Base-by-base conservation (phyloP, 2,797 vertebrate genomes). In the Peromyscus attwateri region DNA sequence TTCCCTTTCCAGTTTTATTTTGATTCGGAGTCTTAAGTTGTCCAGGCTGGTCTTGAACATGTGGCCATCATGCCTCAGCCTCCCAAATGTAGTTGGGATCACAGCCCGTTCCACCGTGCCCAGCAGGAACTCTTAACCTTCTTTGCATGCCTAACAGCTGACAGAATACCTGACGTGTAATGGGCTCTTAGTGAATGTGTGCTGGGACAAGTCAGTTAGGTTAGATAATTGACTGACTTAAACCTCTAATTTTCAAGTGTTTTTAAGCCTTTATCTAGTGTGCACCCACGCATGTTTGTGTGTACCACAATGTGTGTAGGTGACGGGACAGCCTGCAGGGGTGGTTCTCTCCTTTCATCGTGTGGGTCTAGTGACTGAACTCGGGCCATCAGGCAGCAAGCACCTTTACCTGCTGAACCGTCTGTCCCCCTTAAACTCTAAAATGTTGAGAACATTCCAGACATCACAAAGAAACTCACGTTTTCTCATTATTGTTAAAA, bases 191-290 rank as follows among this genome's bases (percentile, higher is more conserved):
- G 11, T 57, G n/a, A 81, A 57, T 57, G 11, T 57, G 3, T 57
- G 76, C 71, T 84, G 27, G n/a, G 52, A 75, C 94, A 89, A 82
- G 66, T 75, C 92, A 93, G 0, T 90, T 87, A 87, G 84, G 68
- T 70, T 85, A 80, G 52, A 57, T 95, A 88, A 62, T 82, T 92
- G 37, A 52, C 6, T 81, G 91, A 64, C 11, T 94, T 82, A 91
- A 89, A n/a, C 19, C 64, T 94, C 52, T 93, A 75, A 94, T 91
- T 80, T 55, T 11, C 25, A 55, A 37, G 52, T 81, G 21, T 81
- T 57, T n/a, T 25, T 21, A 81, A n/a, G 6, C 79, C 52, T 81
- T 81, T 23, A 25, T 57, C 25, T 55, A 80, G 79, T 25, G 79
- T 25, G 6, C 11, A 81, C 34, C 34, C 34, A 81, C 37, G 34